Evolutionary conservation across 2,797 vertebrate genomes (phyloP).

Genomic region (Pangasius djambal): DNA sequence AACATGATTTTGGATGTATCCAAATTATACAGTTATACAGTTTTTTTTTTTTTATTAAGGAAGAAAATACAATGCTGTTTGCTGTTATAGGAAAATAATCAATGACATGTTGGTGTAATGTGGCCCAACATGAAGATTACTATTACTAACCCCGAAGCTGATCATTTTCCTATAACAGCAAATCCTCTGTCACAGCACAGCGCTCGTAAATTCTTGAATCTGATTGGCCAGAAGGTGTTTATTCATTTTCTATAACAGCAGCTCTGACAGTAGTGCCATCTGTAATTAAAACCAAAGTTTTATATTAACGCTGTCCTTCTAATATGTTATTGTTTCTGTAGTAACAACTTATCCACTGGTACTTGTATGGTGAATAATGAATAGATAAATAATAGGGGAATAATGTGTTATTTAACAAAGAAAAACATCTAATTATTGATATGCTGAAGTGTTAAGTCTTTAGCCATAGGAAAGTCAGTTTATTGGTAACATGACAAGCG

Average conservation of each 20-base stretch:
- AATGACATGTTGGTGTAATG: neutral
- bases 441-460: neutral
- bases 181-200: neutral
- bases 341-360: neutral
- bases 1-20: constrained; percentile 3
- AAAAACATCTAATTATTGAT: neutral
- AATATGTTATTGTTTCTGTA: neutral
- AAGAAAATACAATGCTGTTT: neutral
- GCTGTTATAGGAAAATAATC: neutral
- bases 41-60: neutral
- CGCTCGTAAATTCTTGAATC: neutral
- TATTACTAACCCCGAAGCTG: neutral
- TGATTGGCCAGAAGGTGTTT: neutral
- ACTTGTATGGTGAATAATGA: neutral
- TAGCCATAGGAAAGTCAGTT: neutral
- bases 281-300: neutral
- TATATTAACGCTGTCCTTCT: neutral
- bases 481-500: neutral
- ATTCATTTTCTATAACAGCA: neutral
- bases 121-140: neutral
- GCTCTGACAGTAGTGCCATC: neutral
- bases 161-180: neutral
- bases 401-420: neutral
- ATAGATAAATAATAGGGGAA: neutral
- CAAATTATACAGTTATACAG: neutral